A percentile compares a stretch with the other conserved stretches of the same genome.
phyloP scores from a whole-genome alignment of 2,797 vertebrate genomes.

The Anguilla pacifica region DNA sequence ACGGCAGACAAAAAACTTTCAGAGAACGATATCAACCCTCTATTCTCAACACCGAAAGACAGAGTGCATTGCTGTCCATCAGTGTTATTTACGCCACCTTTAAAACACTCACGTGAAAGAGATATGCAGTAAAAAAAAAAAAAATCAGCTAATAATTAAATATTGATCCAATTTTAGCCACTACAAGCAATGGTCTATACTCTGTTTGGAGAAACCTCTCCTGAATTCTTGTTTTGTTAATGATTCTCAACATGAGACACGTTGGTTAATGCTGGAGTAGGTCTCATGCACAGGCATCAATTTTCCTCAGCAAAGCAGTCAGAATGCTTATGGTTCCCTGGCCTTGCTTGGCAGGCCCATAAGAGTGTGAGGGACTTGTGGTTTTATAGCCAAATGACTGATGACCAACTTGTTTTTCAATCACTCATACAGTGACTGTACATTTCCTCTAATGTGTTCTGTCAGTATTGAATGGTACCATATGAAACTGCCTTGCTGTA shows the following conservation, averaged over 20 bases:
- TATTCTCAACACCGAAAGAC: constrained; percentile 18
- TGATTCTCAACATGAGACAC: not conserved
- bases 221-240: constrained; percentile 37
- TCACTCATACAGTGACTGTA: not conserved
- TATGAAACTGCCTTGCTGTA: constrained; percentile 12
- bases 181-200: constrained; percentile 44
- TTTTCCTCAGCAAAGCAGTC: not conserved
- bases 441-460: not conserved
- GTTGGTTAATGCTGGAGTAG: not conserved
- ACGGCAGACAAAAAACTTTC: not conserved
- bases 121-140: constrained; percentile 51
- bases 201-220: constrained; percentile 41
- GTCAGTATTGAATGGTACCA: constrained; percentile 30
- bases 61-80: constrained; percentile 42
- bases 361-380: not conserved
- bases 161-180: constrained; percentile 57
- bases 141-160: constrained; percentile 62
- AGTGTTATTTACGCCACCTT: constrained; percentile 30
- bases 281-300: not conserved
- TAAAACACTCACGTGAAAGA: constrained; percentile 32
- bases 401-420: not conserved
- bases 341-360: not conserved
- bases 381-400: not conserved
- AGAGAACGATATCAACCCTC: constrained; percentile 20
- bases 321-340: not conserved